Conservation (phyloP, 2,888 invertebrate species). For the Scaptomyza cyrtandrae region DNA sequence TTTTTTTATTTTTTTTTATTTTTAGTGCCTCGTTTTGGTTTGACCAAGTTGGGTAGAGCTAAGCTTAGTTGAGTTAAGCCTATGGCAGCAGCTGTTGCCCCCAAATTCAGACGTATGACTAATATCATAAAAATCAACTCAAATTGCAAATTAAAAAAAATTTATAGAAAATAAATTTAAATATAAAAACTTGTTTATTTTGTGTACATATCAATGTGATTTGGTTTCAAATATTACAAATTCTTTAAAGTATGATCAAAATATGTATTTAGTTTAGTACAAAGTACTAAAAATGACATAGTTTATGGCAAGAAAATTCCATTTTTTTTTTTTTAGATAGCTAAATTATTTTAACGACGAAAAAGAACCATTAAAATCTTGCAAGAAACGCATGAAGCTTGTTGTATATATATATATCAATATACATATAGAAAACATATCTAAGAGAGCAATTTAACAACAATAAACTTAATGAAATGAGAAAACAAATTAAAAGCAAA, state of each 20-base stretch:
- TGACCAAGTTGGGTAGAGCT: slow-evolving; percentile 49
- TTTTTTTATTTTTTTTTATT: not conserved
- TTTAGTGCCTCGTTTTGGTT: slow-evolving; percentile 55
- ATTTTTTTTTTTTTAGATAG: no score
- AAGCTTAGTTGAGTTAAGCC: slow-evolving; percentile 10
- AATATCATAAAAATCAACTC: slow-evolving; percentile 44
- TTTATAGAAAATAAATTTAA: slow-evolving; percentile 2
- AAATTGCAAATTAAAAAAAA: slow-evolving; percentile 1
- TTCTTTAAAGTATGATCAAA: not conserved
- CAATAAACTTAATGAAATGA: slow-evolving; percentile 13
- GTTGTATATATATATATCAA: not conserved
- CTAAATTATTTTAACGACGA: no score
- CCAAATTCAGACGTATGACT: slow-evolving; percentile 56
- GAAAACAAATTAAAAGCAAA: slow-evolving; percentile 33
- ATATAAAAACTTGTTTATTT: slow-evolving; percentile 9
- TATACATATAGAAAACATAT: not conserved
- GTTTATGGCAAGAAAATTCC: no score
- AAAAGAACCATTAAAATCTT: slow-evolving; percentile 2
- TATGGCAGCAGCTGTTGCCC: slow-evolving; percentile 19
- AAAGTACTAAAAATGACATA: not conserved
- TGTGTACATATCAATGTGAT: slow-evolving; percentile 7
- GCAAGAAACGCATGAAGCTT: not conserved
- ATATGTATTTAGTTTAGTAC: not conserved
- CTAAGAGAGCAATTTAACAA: slow-evolving; percentile 13
- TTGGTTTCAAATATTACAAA: slow-evolving; percentile 1